Evolutionary conservation across 2,888 invertebrate species (phyloP), one percentile per base, ranked within the genome.

Genomic region (Pocota personata): DNA sequence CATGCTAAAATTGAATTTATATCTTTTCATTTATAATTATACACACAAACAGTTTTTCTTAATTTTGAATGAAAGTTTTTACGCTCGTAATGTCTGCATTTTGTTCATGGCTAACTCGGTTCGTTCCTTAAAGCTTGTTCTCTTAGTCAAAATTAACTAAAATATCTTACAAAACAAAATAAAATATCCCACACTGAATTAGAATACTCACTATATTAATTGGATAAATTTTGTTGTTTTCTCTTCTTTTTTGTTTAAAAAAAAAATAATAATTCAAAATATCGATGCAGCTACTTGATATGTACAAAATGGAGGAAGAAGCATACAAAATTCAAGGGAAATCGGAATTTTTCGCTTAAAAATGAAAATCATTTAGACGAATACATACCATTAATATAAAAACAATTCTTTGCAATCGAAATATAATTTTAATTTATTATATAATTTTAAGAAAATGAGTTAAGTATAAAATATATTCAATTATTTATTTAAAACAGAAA

Each of bases 231-330:
- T 62, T 82, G 43, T 82, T 80, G 64, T 86, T 82, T 86, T 80
- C 67, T 82, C 86, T 86, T 78, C 69, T 83, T 66, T 71, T 82
- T 67, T 72, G 1, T 69, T 55, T 48, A 76, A 37, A 12, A 52
- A 30, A 62, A 37, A 58, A 37, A 69, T 35, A 55, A 62, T 57
- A 62, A 52, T 30, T 46, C 48, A 83, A 60, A 58, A 82, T 64
- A 86, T 60, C 50, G 67, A 77, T 94, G 43, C 94, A 97, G 97
- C 94, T 97, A 91, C 96, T 98, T 92, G 97, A 98, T 92, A 96
- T 97, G 95, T 97, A 97, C 94, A 97, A 97, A 93, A 97, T 97
- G 94, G 97, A 97, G 93, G 97, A 97, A 92, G 94, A 96, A 88
- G 97, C 98, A 91, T 97, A 97, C 93, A 96, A 97, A 91, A 94